Conservation (phyloP, 2,797 vertebrate species). For the Muscicapa comitata region DNA sequence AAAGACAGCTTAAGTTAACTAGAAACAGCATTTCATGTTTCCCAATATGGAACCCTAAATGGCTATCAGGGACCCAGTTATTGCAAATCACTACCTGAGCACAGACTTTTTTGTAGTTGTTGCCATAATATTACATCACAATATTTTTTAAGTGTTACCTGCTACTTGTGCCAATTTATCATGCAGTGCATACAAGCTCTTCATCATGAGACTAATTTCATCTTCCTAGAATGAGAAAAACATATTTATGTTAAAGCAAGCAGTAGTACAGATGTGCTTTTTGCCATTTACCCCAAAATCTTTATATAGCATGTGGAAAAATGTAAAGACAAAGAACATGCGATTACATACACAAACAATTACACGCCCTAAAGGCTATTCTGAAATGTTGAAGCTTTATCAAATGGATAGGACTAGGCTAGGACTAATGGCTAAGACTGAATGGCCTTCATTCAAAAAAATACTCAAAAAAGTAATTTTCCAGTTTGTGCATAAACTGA, state of each 20-base stretch:
- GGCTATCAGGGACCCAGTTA: background rate
- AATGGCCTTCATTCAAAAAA: background rate
- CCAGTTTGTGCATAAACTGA: background rate
- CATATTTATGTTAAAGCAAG: background rate
- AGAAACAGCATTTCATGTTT: background rate
- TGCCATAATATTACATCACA: background rate
- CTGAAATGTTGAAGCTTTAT: background rate
- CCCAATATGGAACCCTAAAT: background rate
- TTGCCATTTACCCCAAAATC: background rate
- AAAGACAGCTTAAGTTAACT: background rate
- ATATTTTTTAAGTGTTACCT: constrained; percentile 77
- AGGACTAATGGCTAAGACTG: too few relatives aligned
- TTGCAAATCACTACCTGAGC: background rate
- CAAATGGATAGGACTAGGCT: background rate
- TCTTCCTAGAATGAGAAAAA: constrained; percentile 74
- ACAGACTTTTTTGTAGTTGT: background rate
- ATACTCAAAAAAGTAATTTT: background rate
- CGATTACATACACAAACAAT: background rate
- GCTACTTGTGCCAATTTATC: constrained; percentile 91
- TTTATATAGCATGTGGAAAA: background rate
- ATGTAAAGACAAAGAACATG: background rate
- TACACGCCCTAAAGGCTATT: background rate
- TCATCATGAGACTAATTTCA: constrained; percentile 83
- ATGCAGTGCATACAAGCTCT: constrained; percentile 89
- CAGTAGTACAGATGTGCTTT: background rate